Evolutionary conservation across 2,113 vertebrate genomes (phyloP).

Genomic region (Malurus melanocephalus): DNA sequence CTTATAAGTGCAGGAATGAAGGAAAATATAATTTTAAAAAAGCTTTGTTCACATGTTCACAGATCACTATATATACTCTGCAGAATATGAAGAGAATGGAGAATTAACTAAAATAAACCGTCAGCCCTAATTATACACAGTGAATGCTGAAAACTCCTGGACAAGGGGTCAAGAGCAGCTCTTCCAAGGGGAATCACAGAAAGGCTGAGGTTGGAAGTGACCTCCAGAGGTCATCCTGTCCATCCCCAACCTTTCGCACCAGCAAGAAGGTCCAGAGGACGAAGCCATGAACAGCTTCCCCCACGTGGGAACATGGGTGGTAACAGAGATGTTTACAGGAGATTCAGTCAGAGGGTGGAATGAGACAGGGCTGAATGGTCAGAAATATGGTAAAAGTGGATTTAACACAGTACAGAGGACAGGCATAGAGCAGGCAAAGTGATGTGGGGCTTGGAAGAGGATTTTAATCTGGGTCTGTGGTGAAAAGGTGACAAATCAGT

Average conservation of each 20-base stretch:
- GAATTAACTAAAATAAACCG: not conserved
- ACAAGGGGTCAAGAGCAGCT: accelerated
- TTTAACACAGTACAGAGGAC: not conserved
- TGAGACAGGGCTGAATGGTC: not conserved
- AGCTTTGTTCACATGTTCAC: not conserved
- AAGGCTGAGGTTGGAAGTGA: not conserved
- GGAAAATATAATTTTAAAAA: not conserved
- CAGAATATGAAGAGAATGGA: not conserved
- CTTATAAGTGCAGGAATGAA: not conserved
- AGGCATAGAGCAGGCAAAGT: not conserved
- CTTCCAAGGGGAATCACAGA: not conserved
- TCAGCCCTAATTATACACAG: not conserved
- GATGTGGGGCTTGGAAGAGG: not conserved
- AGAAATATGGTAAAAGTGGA: not conserved
- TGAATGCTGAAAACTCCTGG: not conserved
- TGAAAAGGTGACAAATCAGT: not conserved
- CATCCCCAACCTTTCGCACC: not conserved
- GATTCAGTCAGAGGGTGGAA: not conserved
- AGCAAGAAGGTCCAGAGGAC: not conserved
- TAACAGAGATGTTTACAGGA: not conserved
- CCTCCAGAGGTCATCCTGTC: not conserved
- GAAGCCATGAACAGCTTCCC: not conserved
- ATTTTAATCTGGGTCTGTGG: not conserved
- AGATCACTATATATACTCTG: not conserved
- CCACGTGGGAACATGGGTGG: not conserved